These are phyloP conservation scores for Biston stratarius DNA, from an alignment of 2,888 invertebrate species.

Conservation along the genomic window DNA sequence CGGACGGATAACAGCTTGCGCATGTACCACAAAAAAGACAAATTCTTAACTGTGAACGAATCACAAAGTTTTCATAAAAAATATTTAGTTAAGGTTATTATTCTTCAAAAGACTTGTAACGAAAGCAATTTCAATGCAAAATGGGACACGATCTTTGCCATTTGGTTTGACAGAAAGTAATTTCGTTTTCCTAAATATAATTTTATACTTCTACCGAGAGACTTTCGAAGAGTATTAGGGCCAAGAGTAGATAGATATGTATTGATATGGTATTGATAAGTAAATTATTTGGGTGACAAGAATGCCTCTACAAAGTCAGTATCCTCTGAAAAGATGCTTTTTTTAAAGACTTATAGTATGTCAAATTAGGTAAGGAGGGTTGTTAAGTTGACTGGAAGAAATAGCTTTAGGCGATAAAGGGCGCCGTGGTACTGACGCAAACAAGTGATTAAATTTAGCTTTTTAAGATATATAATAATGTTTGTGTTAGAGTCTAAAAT, in stretches of 20 bases:
- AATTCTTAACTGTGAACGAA: background rate
- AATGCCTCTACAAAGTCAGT: too few species aligned
- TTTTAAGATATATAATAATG: too few species aligned
- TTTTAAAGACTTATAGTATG: too few species aligned
- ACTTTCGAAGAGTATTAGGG: background rate
- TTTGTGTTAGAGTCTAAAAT: too few species aligned
- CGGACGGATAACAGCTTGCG: background rate
- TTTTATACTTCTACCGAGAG: conserved; percentile 1
- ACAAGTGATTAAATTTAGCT: too few species aligned
- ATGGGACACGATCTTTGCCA: background rate
- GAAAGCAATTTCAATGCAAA: conserved; percentile 28
- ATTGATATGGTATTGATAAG: too few species aligned
- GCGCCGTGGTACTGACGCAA: too few species aligned
- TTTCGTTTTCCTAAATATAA: conserved; percentile 13
- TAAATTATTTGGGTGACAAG: too few species aligned
- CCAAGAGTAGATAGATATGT: background rate
- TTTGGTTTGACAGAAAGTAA: conserved; percentile 21
- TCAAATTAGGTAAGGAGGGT: too few species aligned
- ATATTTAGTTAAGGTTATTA: conserved; percentile 8
- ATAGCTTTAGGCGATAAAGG: too few species aligned
- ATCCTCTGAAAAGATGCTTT: too few species aligned
- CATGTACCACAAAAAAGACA: background rate
- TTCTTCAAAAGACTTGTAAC: conserved; percentile 13
- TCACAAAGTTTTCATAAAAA: background rate
- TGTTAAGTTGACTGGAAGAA: too few species aligned